phyloP scores from a whole-genome alignment of 2,888 invertebrate species.

The Lasioglossum leucozonium region DNA sequence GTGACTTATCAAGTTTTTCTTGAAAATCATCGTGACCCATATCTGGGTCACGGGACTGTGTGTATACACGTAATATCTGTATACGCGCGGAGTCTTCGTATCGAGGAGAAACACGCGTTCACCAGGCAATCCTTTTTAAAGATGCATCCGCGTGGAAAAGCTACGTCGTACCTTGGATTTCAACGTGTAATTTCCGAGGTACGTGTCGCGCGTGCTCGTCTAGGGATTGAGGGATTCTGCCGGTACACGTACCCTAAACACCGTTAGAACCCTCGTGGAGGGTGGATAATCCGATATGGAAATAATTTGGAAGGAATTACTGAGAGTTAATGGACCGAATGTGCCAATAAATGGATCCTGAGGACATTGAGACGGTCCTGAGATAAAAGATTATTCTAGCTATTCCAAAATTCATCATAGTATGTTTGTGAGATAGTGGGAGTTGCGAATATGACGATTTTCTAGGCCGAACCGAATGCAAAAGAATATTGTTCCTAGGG shows the following conservation, averaged over 20 bases:
- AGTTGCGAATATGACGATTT: not conserved
- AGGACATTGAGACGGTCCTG: not conserved
- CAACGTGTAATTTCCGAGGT: not conserved
- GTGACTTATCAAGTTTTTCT: not conserved
- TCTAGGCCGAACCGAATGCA: no score
- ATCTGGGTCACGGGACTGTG: not conserved
- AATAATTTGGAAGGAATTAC: not conserved
- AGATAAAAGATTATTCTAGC: not conserved
- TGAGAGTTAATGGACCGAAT: not conserved
- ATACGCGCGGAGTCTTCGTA: not conserved
- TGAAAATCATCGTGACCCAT: not conserved
- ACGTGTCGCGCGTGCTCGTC: not conserved
- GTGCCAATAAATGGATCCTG: not conserved
- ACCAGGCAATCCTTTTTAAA: slow-evolving; percentile 5
- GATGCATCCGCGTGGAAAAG: slow-evolving; percentile 3
- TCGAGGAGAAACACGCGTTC: not conserved
- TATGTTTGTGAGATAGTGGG: not conserved
- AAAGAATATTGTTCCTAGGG: no score
- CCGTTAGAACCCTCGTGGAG: not conserved
- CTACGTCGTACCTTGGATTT: not conserved
- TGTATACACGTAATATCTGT: not conserved
- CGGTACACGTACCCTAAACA: not conserved
- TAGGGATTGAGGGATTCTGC: not conserved
- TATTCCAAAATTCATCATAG: not conserved
- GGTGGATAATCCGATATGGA: not conserved